Percentiles rank a stretch among this genome's conserved stretches.
These are phyloP conservation scores for Lymantria monacha DNA, from an alignment of 2,888 invertebrate species.

Conservation along the genomic window DNA sequence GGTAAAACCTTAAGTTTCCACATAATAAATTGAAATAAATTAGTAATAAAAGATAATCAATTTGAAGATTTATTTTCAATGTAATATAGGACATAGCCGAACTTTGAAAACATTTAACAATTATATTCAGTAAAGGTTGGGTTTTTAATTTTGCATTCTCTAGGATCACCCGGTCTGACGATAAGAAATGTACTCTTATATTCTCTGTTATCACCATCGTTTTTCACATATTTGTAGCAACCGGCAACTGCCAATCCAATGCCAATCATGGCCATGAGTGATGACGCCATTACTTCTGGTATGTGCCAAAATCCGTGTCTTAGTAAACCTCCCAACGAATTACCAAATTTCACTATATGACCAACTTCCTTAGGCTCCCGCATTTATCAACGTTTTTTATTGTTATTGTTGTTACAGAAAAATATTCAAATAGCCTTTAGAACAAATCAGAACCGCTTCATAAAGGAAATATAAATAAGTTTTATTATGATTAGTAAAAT, in stretches of 20 bases:
- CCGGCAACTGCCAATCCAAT: slow-evolving; percentile 70
- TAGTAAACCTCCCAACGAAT: slow-evolving; percentile 48
- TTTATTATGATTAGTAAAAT: too few species aligned
- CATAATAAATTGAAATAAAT: too few species aligned
- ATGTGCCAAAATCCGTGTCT: slow-evolving; percentile 84
- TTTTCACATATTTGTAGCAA: slow-evolving; percentile 64
- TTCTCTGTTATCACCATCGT: slow-evolving; percentile 84
- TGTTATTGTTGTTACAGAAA: too few species aligned
- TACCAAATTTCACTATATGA: slow-evolving; percentile 52
- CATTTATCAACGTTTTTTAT: slow-evolving; percentile 22
- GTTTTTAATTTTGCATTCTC: slow-evolving; percentile 62
- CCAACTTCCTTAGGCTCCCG: slow-evolving; percentile 50
- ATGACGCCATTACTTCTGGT: slow-evolving; percentile 85
- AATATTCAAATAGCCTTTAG: too few species aligned
- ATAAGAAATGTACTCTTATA: slow-evolving; percentile 83
- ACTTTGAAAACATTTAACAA: background rate
- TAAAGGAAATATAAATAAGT: too few species aligned
- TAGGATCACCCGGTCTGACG: slow-evolving; percentile 84
- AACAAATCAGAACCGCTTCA: too few species aligned
- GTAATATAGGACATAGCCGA: too few species aligned
- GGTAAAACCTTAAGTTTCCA: too few species aligned
- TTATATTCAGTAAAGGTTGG: slow-evolving; percentile 42
- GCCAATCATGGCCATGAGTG: slow-evolving; percentile 81
- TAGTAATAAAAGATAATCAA: too few species aligned
- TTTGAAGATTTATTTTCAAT: too few species aligned